Percentiles rank a stretch among this genome's conserved stretches.
phyloP scores from a whole-genome alignment of 2,888 invertebrate genomes.

The Agrochola circellaris region DNA sequence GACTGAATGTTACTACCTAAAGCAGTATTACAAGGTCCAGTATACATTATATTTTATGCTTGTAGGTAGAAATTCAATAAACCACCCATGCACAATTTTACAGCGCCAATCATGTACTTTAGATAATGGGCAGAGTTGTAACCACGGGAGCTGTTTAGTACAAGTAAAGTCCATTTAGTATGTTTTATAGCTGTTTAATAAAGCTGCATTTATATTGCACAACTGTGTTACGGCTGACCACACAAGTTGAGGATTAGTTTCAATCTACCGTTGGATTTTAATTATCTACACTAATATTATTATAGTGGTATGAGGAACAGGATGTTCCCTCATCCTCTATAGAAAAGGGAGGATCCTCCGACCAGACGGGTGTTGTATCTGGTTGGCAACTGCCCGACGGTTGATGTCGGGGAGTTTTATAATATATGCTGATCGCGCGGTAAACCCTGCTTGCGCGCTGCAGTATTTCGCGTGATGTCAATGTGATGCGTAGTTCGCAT shows the following conservation, averaged over 20 bases:
- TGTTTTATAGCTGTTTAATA: slow-evolving; percentile 55
- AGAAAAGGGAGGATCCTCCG: too few relatives aligned
- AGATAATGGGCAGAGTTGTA: slow-evolving; percentile 52
- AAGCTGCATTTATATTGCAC: slow-evolving; percentile 45
- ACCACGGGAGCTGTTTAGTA: slow-evolving; percentile 61
- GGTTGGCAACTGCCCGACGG: too few relatives aligned
- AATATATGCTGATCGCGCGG: too few relatives aligned
- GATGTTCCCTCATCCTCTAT: too few relatives aligned
- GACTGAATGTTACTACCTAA: too few relatives aligned
- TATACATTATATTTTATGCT: neutral
- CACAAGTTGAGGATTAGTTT: slow-evolving; percentile 23
- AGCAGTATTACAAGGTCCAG: neutral
- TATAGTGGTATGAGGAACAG: too few relatives aligned
- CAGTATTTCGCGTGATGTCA: too few relatives aligned
- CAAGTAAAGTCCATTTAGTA: slow-evolving; percentile 67
- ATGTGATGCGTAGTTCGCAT: too few relatives aligned
- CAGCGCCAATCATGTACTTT: slow-evolving; percentile 51
- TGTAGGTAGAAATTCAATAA: slow-evolving; percentile 29
- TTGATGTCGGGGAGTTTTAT: too few relatives aligned
- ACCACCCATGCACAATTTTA: slow-evolving; percentile 54
- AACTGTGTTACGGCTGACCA: slow-evolving; percentile 43
- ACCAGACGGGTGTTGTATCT: too few relatives aligned
- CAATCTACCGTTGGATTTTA: neutral
- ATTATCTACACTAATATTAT: neutral
- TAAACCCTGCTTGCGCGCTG: too few relatives aligned